Evolutionary conservation across 1,140 invertebrate genomes (phyloP), one percentile per base, ranked within the genome.

Genomic region (Atta texana): DNA sequence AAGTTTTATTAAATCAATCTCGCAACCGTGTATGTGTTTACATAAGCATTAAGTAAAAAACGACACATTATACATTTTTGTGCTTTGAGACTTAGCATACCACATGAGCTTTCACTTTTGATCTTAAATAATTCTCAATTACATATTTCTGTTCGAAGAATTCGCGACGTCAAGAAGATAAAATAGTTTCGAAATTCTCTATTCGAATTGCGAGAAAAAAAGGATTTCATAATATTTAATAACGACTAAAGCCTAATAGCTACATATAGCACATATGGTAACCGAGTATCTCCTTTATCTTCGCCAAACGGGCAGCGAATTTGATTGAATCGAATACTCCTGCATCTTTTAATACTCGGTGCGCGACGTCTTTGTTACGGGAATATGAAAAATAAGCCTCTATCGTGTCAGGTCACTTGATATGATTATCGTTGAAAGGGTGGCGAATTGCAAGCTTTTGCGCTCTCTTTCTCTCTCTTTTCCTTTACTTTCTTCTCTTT

Each of bases 341-440:
- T 21, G 49, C 18, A 82, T 53, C 14, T 18, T 87, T n/a, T 12
- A 39, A 68, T 24, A 49, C 55, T 51, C 55, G 53, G 12, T 49
- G 57, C n/a, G 49, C 28, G 49, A 61, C 80, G 3, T 82, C 39
- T 59, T 44, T 82, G 3, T 84, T 55, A 31, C 55, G 55, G 39
- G 14, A 84, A 84, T 84, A 84, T 75, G 78, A 82, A 86, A 82
- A 86, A 86, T 86, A 86, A 86, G 85, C 85, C 44, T 82, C 49
- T 75, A 76, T 76, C 44, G 61, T 88, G 34, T 68, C 71, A 88
- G 86, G 63, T 88, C 78, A 88, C 77, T 88, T 66, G 44, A 85
- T 88, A 88, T 76, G 63, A 75, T 85, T 88, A 68, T 77, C 71
- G 69, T 86, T 86, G 53, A 34, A 63, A 49, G 39, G 24, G 28